Percentiles rank a stretch among this genome's conserved stretches.
These are phyloP conservation scores for Trypoxylon attenuatum DNA, from an alignment of 2,888 invertebrate species.

Conservation along the genomic window DNA sequence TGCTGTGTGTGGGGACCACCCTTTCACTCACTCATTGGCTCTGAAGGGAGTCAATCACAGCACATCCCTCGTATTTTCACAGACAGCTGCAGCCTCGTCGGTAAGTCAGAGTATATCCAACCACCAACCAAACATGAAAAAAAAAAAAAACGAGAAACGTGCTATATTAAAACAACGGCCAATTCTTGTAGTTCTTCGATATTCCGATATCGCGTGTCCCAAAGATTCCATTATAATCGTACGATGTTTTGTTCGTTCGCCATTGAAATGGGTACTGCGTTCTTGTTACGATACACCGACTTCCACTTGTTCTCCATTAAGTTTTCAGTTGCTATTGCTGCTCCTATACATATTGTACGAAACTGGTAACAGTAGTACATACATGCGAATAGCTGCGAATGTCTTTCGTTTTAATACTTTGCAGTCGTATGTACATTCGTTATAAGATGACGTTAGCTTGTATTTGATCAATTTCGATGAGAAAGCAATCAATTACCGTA, in stretches of 20 bases:
- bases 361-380: conserved; percentile 39
- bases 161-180: conserved; percentile 57
- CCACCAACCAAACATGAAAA: conserved; percentile 63
- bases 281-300: conserved; percentile 42
- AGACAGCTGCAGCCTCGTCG: conserved; percentile 67
- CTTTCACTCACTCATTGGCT: conserved; percentile 70
- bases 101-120: conserved; percentile 71
- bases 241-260: conserved; percentile 45
- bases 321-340: too few species aligned
- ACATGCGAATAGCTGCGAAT: conserved; percentile 3
- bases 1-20: conserved; percentile 69
- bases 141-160: conserved; percentile 58
- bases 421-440: too few species aligned
- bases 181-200: conserved; percentile 49
- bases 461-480: too few species aligned
- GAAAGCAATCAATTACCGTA: too few species aligned
- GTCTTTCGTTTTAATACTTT: background rate
- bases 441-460: too few species aligned
- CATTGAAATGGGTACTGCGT: conserved; percentile 45
- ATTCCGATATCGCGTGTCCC: conserved; percentile 49
- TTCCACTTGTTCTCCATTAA: conserved; percentile 37
- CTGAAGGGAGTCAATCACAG: conserved; percentile 71
- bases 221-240: conserved; percentile 50
- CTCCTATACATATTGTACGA: conserved; percentile 44
- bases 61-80: conserved; percentile 70